These are phyloP conservation scores for Lagria hirta DNA, from an alignment of 2,888 invertebrate species.

Conservation along the genomic window DNA sequence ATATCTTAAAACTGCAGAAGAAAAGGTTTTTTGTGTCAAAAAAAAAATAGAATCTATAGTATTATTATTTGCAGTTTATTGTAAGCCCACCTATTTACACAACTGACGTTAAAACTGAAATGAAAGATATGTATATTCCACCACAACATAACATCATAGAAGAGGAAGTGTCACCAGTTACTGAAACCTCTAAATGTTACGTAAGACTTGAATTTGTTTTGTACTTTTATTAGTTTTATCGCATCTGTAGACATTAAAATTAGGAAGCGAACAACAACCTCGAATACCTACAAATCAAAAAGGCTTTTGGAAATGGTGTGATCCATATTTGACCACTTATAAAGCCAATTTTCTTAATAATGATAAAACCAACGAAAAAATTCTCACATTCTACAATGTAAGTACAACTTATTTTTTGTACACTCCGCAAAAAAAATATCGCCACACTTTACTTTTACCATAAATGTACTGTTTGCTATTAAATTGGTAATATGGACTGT, in stretches of 20 bases:
- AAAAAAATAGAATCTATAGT: neutral
- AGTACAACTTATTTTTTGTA: conserved; percentile 41
- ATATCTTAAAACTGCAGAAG: conserved; percentile 15
- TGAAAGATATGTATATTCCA: conserved; percentile 13
- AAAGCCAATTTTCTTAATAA: conserved; percentile 43
- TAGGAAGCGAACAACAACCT: conserved; percentile 42
- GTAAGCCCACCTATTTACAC: neutral
- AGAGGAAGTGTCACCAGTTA: no score
- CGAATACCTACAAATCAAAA: conserved; percentile 46
- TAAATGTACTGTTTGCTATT: no score
- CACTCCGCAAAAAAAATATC: conserved; percentile 5
- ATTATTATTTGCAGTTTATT: neutral
- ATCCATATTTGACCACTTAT: conserved; percentile 52
- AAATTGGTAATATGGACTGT: no score
- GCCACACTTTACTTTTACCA: neutral
- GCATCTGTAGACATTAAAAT: conserved; percentile 11
- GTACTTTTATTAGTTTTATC: neutral
- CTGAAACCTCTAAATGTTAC: conserved; percentile 5
- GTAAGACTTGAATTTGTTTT: conserved; percentile 1
- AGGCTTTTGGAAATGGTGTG: conserved; percentile 49
- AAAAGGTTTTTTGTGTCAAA: conserved; percentile 21
- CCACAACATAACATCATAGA: no score
- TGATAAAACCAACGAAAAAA: conserved; percentile 47
- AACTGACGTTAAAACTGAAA: conserved; percentile 9
- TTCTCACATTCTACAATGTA: conserved; percentile 51